Percentiles rank a stretch among this genome's conserved stretches.
Evolutionary conservation across 1,140 invertebrate genomes (phyloP).

Genomic region (Drosophila santomea): DNA sequence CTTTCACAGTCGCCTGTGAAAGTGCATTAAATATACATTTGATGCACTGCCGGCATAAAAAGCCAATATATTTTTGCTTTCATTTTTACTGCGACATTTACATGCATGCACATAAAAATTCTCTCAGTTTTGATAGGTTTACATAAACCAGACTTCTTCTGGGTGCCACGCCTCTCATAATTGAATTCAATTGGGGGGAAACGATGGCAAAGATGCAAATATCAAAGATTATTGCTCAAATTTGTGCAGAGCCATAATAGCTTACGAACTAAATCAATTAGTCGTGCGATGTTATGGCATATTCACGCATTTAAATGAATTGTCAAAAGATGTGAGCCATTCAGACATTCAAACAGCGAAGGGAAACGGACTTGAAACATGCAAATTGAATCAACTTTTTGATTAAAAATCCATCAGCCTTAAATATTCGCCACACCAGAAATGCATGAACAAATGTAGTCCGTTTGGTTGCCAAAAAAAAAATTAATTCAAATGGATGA

Average conservation of each 20-base stretch:
- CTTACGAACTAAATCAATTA: constrained; percentile 59
- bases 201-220: background rate
- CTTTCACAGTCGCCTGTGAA: constrained; percentile 6
- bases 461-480: constrained; percentile 11
- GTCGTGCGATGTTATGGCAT: constrained; percentile 45
- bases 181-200: constrained; percentile 8
- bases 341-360: constrained; percentile 9
- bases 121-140: background rate
- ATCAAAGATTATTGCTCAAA: constrained; percentile 12
- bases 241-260: constrained; percentile 37
- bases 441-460: constrained; percentile 21
- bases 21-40: constrained; percentile 37
- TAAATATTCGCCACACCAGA: constrained; percentile 31
- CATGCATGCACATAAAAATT: constrained; percentile 12
- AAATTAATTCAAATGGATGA: constrained; percentile 15
- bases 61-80: constrained; percentile 16
- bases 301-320: constrained; percentile 21
- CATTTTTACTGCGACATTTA: constrained; percentile 16
- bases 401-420: constrained; percentile 53
- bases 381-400: constrained; percentile 61
- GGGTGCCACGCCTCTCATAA: background rate
- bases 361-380: constrained; percentile 54
- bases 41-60: constrained; percentile 27
- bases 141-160: constrained; percentile 7
- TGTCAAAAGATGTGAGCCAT: constrained; percentile 31